Conservation (phyloP, 2,888 invertebrate species). For the Zootermopsis nevadensis region DNA sequence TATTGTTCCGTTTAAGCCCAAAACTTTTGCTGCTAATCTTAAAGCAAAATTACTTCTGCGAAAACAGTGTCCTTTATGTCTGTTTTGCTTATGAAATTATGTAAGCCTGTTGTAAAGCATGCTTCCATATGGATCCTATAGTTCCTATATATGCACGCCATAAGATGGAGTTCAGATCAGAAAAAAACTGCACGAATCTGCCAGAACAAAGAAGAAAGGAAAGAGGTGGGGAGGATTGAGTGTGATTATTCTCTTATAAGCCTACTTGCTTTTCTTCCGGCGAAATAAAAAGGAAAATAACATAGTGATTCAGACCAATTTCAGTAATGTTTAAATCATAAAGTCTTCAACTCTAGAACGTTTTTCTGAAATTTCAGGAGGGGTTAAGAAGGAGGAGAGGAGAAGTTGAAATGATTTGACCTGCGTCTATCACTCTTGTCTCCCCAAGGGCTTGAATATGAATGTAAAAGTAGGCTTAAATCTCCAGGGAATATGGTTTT, state of each 20-base stretch:
- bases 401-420: conserved; percentile 9
- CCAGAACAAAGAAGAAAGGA: conserved; percentile 6
- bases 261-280: conserved; percentile 18
- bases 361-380: conserved; percentile 30
- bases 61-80: background rate
- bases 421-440: conserved; percentile 30
- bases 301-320: conserved; percentile 33
- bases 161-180: conserved; percentile 8
- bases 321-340: conserved; percentile 46
- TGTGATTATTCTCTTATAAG: conserved; percentile 32
- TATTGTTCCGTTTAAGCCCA: too few relatives aligned
- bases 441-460: background rate
- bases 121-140: background rate
- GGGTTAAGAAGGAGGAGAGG: background rate
- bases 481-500: conserved; percentile 18
- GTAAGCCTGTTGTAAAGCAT: background rate
- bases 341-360: conserved; percentile 13
- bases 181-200: conserved; percentile 17
- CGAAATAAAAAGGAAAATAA: conserved; percentile 16
- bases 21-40: too few relatives aligned
- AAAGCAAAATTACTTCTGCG: too few relatives aligned
- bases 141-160: conserved; percentile 11
- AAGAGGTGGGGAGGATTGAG: background rate
- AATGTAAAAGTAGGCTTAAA: conserved; percentile 16
- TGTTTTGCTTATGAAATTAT: conserved; percentile 28